Evolutionary conservation across 2,113 vertebrate genomes (phyloP), one percentile per base, ranked within the genome.

Genomic region (Hirundichthys speculiger): DNA sequence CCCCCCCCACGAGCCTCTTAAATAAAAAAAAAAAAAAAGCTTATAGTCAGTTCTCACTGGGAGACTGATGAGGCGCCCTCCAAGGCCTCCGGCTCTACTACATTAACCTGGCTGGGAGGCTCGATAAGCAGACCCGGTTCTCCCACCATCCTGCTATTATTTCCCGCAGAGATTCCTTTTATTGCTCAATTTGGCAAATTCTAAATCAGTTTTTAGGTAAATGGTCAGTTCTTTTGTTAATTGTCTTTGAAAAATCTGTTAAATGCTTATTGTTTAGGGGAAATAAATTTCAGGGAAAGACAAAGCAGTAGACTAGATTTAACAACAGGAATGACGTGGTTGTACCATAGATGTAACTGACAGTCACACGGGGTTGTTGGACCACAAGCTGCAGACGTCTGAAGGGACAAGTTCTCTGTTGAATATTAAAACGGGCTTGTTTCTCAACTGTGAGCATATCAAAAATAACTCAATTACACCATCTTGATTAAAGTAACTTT

Each of bases 11-110:
- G n/a, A n/a, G n/a, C n/a, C n/a, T n/a, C n/a, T n/a, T 7, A 34
- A 34, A 34, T 9, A 34, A 34, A 10, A 34, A 34, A 34, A 34
- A 34, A 45, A 19, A 45, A 43, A 50, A 80, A 85, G 80, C 83
- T 86, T 86, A 78, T 86, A 89, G 87, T 90, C 90, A 89, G 85
- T 84, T 86, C 73, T 74, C 73, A 75, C 65, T 83, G 72, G 53
- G 63, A 83, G 76, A 73, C 68, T 68, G 77, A 73, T 59, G 70
- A 57, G 55, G 42, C 7, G 40, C 39, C 54, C 73, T 76, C 47
- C 48, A 13, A 72, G 64, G 68, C 65, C 57, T 69, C 54, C 58
- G 45, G 50, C 64, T 60, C 58, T 22, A 13, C 66, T 45, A 39
- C 45, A 25, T 66, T 57, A 47, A 77, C 56, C 56, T 46, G 65